A percentile compares a stretch with the other conserved stretches of the same genome.
Evolutionary conservation across 2,797 vertebrate genomes (phyloP).

Genomic region (Eleutherodactylus coqui): DNA sequence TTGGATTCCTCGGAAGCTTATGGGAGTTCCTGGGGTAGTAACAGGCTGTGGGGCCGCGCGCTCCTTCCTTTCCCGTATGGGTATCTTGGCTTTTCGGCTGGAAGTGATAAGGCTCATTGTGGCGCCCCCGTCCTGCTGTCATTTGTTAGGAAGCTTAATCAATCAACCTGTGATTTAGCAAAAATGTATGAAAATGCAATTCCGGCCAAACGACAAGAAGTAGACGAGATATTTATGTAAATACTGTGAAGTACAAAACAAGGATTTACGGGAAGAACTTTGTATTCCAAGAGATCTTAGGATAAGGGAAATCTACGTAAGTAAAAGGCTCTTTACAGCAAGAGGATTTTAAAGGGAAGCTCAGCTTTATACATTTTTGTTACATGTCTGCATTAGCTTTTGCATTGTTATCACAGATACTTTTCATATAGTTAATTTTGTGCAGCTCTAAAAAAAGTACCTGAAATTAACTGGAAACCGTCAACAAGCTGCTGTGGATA

Average conservation of each 20-base stretch:
- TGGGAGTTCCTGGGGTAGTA: background rate
- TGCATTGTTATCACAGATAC: too few relatives aligned
- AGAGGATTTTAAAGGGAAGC: background rate
- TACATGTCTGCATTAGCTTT: too few relatives aligned
- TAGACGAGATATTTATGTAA: background rate
- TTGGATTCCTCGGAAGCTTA: background rate
- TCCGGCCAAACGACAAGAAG: background rate
- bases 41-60: background rate
- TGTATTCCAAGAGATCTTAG: background rate
- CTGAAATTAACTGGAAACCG: too few relatives aligned
- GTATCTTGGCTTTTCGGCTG: background rate
- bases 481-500: too few relatives aligned
- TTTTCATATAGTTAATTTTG: too few relatives aligned
- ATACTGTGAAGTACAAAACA: background rate
- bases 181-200: background rate
- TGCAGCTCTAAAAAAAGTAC: too few relatives aligned
- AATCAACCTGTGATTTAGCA: background rate
- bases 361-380: background rate
- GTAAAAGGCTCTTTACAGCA: background rate
- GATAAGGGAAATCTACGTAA: background rate
- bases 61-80: conserved; percentile 3
- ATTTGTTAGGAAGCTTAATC: background rate
- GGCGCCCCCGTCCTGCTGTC: background rate
- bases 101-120: background rate
- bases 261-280: background rate